Base-by-base conservation (phyloP, 2,113 vertebrate species). In the Peucedramus taeniatus region DNA sequence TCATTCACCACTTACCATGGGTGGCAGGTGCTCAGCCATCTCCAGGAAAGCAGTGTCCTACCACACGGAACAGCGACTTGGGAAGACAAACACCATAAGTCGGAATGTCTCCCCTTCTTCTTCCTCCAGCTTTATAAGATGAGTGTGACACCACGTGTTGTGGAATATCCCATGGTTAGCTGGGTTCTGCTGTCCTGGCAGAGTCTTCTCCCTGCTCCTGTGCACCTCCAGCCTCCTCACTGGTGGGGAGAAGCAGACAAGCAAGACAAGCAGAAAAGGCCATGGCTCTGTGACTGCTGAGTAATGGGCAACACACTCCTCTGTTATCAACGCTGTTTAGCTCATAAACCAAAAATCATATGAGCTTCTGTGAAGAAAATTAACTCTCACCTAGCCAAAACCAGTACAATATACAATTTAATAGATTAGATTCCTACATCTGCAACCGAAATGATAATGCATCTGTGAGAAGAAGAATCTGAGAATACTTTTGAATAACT, bases 41-140 rank as follows among this genome's bases (percentile, higher is more conserved):
- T 40, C 18, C 33, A 44, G 70, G 39, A 49, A 49, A 49, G 28
- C 27, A 31, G 5, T 28, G 10, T 13, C 28, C 8, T 18, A 17
- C 44, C 12, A 27, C 2, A 1, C 0, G 0, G 26, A 85, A 10
- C 2, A 6, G 3, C 23, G 42, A 33, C 26, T 37, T 47, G 27
- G 11, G 31, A 83, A 33, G 19, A 27, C 39, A 47, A 69, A 47
- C 5, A 3, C 7, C 0, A 0, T 45, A 3, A 50, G 5, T 50
- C 33, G 0, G 0, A 63, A 45, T 0, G 1, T 11, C 10, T 33
- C 8, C 5, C 3, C 10, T 61, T 17, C 24, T 49, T 42, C 24
- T 30, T 49, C 14, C 5, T 0, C 12, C 12, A 45, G 11, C 3
- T 68, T 42, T 51, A 9, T 9, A 5, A 39, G 33, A 7, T 83